These are phyloP conservation scores for Anthoscopus minutus DNA, from an alignment of 2,113 vertebrate genomes.

Conservation along the genomic window DNA sequence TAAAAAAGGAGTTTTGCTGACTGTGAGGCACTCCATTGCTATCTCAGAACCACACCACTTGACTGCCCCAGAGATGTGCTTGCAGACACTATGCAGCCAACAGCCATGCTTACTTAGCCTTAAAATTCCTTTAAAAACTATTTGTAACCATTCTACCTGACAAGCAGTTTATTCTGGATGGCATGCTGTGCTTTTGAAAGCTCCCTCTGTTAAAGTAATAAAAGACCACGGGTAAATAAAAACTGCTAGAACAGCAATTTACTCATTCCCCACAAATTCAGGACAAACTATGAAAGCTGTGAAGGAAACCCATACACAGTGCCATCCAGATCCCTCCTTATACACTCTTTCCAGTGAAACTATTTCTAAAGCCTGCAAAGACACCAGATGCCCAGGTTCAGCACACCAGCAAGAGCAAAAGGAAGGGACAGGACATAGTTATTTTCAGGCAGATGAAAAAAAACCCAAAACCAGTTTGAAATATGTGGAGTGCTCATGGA, in stretches of 20 bases:
- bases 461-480: neutral
- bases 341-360: neutral
- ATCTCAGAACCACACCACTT: neutral
- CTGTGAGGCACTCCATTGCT: neutral
- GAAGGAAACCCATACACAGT: neutral
- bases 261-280: neutral
- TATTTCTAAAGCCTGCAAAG: neutral
- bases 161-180: neutral
- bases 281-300: neutral
- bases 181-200: neutral
- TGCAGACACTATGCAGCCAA: neutral
- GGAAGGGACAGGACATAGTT: neutral
- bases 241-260: neutral
- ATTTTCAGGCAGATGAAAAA: neutral
- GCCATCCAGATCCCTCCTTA: neutral
- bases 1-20: neutral
- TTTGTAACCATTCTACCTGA: neutral
- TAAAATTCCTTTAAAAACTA: constrained; percentile 3
- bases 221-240: neutral
- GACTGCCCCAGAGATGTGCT: neutral
- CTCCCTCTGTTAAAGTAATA: neutral
- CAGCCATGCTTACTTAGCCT: neutral
- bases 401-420: neutral
- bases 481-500: neutral
- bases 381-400: neutral